Evolutionary conservation across 2,113 vertebrate genomes (phyloP).

Genomic region (Pseudolaguvia tuberculata): DNA sequence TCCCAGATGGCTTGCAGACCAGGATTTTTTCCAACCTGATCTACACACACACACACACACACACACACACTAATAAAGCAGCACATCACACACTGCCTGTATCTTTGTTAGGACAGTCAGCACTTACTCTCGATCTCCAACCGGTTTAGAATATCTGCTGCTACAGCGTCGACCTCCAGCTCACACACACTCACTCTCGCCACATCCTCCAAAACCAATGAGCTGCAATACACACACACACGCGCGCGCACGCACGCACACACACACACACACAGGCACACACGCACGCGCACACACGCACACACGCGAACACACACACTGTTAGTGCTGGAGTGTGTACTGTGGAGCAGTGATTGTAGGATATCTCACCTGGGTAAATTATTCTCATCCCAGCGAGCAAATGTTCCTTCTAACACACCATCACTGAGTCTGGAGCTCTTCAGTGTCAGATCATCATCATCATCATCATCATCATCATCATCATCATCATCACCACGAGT

Average conservation of each 20-base stretch:
- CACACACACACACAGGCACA: slow-evolving; percentile 79
- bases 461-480: slow-evolving; percentile 25
- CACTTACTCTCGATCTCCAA: slow-evolving; percentile 88
- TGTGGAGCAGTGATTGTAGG: not conserved
- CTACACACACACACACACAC: slow-evolving; percentile 59
- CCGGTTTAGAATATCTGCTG: slow-evolving; percentile 91
- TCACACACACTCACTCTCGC: slow-evolving; percentile 91
- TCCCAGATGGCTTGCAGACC: slow-evolving; percentile 97
- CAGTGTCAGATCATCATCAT: slow-evolving; percentile 46
- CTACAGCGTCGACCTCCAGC: slow-evolving; percentile 95
- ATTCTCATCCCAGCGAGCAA: slow-evolving; percentile 80
- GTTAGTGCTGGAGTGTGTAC: not conserved
- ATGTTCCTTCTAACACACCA: slow-evolving; percentile 66
- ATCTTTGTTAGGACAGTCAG: not conserved
- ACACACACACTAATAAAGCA: slow-evolving; percentile 2
- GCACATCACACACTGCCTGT: not conserved
- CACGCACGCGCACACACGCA: slow-evolving; percentile 17
- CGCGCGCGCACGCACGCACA: slow-evolving; percentile 66
- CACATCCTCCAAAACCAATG: slow-evolving; percentile 82
- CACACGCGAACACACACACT: no score
- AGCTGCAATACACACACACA: slow-evolving; percentile 66
- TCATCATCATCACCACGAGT: slow-evolving; percentile 20
- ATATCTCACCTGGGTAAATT: slow-evolving; percentile 82
- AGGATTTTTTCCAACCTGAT: slow-evolving; percentile 89
- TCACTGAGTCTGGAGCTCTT: slow-evolving; percentile 66